Percentiles rank a stretch among this genome's conserved stretches.
phyloP scores from a whole-genome alignment of 2,113 vertebrate species.

The Melanerpes formicivorus region DNA sequence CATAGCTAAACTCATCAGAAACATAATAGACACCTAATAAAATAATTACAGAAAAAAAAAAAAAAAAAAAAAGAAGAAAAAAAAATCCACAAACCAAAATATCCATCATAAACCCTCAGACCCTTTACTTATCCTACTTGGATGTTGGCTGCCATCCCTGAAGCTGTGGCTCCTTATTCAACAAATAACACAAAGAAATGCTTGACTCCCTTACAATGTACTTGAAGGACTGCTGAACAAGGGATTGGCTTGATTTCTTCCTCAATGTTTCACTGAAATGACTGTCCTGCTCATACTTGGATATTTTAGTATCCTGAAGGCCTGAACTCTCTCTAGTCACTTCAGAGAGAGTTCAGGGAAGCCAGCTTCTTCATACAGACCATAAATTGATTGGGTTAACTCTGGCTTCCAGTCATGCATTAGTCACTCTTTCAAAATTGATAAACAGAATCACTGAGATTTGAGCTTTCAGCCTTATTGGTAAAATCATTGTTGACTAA shows the following conservation, averaged over 20 bases:
- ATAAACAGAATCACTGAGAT: background rate
- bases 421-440: background rate
- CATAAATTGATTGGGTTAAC: background rate
- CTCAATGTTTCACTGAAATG: background rate
- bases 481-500: background rate
- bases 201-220: background rate
- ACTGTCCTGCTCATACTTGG: background rate
- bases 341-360: background rate
- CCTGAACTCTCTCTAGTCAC: background rate
- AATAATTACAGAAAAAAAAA: background rate
- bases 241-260: background rate
- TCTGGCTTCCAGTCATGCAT: background rate
- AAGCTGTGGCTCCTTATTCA: background rate
- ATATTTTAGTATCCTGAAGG: background rate
- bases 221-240: background rate
- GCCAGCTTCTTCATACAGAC: accelerated
- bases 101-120: accelerated
- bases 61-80: background rate
- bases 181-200: background rate
- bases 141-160: background rate
- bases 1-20: background rate
- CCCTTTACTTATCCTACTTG: background rate
- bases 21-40: background rate
- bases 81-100: background rate
- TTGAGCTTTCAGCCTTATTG: background rate